Percentiles rank a stretch among this genome's conserved stretches.
Evolutionary conservation across 2,797 vertebrate genomes (phyloP).

Genomic region (Pantherophis alleghaniensis): DNA sequence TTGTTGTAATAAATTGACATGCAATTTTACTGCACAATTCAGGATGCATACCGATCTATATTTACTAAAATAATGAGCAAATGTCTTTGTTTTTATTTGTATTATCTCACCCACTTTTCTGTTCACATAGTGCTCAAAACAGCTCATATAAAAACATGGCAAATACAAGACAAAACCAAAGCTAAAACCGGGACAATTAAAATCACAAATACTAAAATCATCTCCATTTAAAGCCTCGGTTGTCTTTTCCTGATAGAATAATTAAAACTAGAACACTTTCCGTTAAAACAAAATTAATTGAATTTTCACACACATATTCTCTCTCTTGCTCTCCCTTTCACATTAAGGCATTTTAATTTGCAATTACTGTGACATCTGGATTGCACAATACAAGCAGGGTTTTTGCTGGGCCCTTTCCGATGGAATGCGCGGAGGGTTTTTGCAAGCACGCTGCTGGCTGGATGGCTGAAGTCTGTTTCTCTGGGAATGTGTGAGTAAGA

Average conservation of each 20-base stretch:
- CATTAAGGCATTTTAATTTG: conserved; percentile 58
- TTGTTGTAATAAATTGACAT: neutral
- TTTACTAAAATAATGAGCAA: neutral
- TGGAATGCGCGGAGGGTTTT: neutral
- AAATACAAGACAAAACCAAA: neutral
- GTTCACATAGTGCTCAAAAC: neutral
- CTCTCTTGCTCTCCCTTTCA: conserved; percentile 27
- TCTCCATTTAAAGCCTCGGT: neutral
- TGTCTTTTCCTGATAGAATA: conserved; percentile 27
- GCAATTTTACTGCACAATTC: conserved; percentile 27
- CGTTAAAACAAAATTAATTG: conserved; percentile 61
- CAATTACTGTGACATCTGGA: conserved; percentile 52
- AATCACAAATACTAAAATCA: neutral
- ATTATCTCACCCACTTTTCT: neutral
- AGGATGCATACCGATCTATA: neutral
- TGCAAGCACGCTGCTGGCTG: neutral
- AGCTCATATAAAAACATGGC: neutral
- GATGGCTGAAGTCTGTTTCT: conserved; percentile 9
- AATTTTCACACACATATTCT: neutral
- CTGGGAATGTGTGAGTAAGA: neutral
- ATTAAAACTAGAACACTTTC: conserved; percentile 30
- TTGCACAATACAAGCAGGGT: neutral
- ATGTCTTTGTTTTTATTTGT: neutral
- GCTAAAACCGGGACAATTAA: neutral
- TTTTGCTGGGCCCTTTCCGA: neutral